Percentiles rank a stretch among this genome's conserved stretches.
Conservation (phyloP, 2,113 vertebrate species). For the Charina bottae region DNA sequence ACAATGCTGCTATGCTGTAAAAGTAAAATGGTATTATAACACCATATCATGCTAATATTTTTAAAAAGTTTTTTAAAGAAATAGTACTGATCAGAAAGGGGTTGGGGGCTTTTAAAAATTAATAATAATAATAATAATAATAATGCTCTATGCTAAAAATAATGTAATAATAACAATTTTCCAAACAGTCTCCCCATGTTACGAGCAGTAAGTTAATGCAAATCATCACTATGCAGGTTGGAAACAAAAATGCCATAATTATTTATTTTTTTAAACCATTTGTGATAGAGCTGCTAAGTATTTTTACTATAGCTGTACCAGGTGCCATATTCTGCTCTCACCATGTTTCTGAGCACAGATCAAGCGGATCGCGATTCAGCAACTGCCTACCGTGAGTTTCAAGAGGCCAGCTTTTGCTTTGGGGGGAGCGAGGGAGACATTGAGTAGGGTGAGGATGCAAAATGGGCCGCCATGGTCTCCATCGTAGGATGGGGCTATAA, state of each 20-base stretch:
- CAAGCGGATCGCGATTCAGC: slow-evolving; percentile 92
- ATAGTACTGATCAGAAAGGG: background rate
- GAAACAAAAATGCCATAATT: background rate
- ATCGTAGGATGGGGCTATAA: background rate
- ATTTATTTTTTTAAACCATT: background rate
- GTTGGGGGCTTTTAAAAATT: background rate
- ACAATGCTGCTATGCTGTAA: background rate
- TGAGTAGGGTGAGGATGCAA: background rate
- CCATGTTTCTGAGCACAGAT: slow-evolving; percentile 93
- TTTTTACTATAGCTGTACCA: slow-evolving; percentile 85
- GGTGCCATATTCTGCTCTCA: slow-evolving; percentile 94
- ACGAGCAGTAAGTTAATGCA: background rate
- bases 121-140: too few species aligned
- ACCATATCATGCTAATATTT: background rate
- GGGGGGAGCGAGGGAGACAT: background rate
- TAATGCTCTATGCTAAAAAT: background rate
- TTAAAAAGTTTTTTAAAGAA: too few species aligned
- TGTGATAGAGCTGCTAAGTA: background rate
- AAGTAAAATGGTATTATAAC: background rate
- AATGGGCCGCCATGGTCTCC: background rate
- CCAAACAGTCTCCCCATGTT: slow-evolving; percentile 1
- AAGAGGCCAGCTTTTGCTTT: background rate
- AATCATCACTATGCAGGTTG: background rate
- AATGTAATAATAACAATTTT: background rate
- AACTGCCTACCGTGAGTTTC: slow-evolving; percentile 89